Evolutionary conservation across 2,888 invertebrate genomes (phyloP).

Genomic region (Oxystoma pomonae): DNA sequence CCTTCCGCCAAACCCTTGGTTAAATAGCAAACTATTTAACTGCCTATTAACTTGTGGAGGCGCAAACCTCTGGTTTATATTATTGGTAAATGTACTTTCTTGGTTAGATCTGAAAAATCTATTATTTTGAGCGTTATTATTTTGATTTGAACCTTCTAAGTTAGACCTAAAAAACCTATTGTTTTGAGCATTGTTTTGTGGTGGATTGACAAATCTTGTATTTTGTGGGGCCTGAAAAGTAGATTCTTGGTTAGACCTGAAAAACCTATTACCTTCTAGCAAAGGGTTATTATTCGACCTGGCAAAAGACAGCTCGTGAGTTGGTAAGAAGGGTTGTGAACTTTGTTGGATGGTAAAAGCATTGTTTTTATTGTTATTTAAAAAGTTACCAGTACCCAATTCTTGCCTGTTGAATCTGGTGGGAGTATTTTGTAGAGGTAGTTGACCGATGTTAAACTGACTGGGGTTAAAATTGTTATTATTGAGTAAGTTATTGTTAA

Average conservation of each 20-base stretch:
- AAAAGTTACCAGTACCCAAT: constrained; percentile 27
- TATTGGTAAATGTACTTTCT: constrained; percentile 20
- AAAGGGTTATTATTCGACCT: too few relatives aligned
- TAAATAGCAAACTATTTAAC: constrained; percentile 60
- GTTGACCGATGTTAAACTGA: constrained; percentile 3
- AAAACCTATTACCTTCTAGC: constrained; percentile 9
- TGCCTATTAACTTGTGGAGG: constrained; percentile 40
- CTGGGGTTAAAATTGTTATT: background rate
- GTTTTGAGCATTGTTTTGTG: constrained; percentile 7
- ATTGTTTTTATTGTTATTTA: constrained; percentile 17
- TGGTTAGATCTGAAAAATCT: constrained; percentile 28
- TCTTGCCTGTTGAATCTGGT: constrained; percentile 44
- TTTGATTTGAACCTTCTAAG: constrained; percentile 8
- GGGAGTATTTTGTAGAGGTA: constrained; percentile 5
- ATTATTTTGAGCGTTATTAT: background rate
- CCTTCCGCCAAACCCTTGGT: constrained; percentile 58
- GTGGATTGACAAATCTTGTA: background rate
- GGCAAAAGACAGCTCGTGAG: constrained; percentile 10
- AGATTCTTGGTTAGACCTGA: constrained; percentile 12
- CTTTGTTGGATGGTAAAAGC: constrained; percentile 28
- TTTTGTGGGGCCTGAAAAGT: background rate
- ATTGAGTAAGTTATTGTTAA: too few relatives aligned
- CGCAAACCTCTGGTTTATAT: constrained; percentile 11
- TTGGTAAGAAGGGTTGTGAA: constrained; percentile 19
- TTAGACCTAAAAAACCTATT: constrained; percentile 14